A percentile compares a stretch with the other conserved stretches of the same genome.
These are phyloP conservation scores for Anseranas semipalmata DNA, from an alignment of 2,113 vertebrate genomes.

Conservation along the genomic window DNA sequence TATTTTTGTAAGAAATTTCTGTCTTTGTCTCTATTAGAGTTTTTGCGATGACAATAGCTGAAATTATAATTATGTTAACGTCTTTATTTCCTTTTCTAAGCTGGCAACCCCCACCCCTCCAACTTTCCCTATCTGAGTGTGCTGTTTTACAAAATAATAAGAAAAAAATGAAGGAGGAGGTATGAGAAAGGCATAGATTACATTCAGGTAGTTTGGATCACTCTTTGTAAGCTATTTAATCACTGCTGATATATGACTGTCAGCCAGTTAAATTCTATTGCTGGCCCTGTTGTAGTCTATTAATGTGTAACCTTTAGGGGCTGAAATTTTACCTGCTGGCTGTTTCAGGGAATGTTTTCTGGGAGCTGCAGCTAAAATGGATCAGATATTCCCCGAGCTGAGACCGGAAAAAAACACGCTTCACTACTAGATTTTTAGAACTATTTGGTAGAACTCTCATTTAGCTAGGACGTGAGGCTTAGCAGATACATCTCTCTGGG, in stretches of 20 bases:
- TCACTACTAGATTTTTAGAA: background rate
- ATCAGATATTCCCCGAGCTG: background rate
- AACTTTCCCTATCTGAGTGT: background rate
- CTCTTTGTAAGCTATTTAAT: background rate
- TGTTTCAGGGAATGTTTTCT: background rate
- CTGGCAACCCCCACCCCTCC: background rate
- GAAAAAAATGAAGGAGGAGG: background rate
- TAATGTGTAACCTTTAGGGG: background rate
- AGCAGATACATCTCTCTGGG: background rate
- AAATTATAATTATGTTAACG: background rate
- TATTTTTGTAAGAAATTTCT: constrained; percentile 46
- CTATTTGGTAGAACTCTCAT: background rate
- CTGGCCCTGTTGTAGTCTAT: background rate
- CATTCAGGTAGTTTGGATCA: background rate
- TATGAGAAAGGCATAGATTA: background rate
- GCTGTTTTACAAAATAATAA: background rate
- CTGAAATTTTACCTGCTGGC: background rate
- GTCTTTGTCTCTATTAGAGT: background rate
- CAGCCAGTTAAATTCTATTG: background rate
- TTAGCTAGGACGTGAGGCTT: background rate
- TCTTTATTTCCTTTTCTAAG: background rate
- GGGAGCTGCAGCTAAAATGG: background rate
- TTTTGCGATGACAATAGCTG: background rate
- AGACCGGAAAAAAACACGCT: background rate
- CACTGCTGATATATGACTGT: background rate